Base-by-base conservation (phyloP, 2,113 vertebrate genomes). In the Turdus rufiventris region DNA sequence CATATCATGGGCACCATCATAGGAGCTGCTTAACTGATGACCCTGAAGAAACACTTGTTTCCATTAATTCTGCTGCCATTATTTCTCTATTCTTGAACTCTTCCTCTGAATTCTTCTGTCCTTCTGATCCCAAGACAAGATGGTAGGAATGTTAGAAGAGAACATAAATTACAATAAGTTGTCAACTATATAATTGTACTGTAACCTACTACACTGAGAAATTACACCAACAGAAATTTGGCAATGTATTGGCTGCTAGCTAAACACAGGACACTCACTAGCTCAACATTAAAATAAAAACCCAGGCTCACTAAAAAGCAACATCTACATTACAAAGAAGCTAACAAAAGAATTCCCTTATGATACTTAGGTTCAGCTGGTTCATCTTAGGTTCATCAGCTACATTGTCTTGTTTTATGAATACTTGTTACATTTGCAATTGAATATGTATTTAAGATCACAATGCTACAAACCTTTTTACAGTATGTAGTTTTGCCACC, bases 371-470 rank as follows among this genome's bases (percentile, higher is more conserved):
- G 95, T 96, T 94, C 79, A 95, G 75, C 62, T 94, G 94, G 82
- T 94, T 92, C 92, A 86, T 93, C 91, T 95, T 95, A 94, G 95
- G 95, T 96, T 93, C 86, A 92, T 96, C 91, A 96, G 91, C 88
- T 95, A 93, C 75, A 90, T 89, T 58, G 88, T 91, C 60, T 91
- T 80, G 36, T 36, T 89, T 83, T 67, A 88, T 80, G 90, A 87
- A 29, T 72, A 79, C 14, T 75, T 48, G 40, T 83, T 94, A 94
- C 56, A 88, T 77, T 73, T 90, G 93, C 33, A 73, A 24, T 51
- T 83, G 56, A 88, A 40, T 93, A 73, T 42, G 43, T 79, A 89
- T 70, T 93, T 88, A 80, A 77, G 82, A 79, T 71, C 79, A 84
- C 76, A 93, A 65, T 24, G 65, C 93, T 95, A 91, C 89, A 95